Conservation (phyloP, 2,797 vertebrate species). For the Helostoma temminkii region DNA sequence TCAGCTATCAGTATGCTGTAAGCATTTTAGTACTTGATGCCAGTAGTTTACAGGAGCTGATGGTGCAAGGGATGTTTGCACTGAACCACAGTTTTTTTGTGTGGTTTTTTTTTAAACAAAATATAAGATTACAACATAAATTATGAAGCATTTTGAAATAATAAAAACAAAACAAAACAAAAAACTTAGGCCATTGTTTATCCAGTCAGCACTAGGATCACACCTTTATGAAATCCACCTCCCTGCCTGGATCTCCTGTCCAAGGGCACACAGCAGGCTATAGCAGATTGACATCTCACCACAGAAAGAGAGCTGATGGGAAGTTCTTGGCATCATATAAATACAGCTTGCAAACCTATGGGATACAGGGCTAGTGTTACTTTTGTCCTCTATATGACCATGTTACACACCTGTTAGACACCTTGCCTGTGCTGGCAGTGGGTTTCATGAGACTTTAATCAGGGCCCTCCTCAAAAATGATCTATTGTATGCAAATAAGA, state of each 20-base stretch:
- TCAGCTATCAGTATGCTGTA: slow-evolving; percentile 5
- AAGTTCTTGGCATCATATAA: slow-evolving; percentile 40
- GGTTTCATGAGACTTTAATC: slow-evolving; percentile 8
- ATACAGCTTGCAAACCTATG: slow-evolving; percentile 33
- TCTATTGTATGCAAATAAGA: slow-evolving; percentile 35
- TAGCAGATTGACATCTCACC: slow-evolving; percentile 36
- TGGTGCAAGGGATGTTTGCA: neutral
- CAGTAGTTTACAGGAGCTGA: neutral
- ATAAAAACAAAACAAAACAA: neutral
- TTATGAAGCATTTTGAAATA: neutral
- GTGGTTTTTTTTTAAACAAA: no score
- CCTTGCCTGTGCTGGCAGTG: slow-evolving; percentile 5
- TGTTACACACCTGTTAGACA: slow-evolving; percentile 29
- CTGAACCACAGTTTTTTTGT: neutral
- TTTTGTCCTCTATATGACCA: slow-evolving; percentile 39
- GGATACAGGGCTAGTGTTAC: slow-evolving; percentile 32
- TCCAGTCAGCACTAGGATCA: neutral
- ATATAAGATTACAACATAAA: neutral
- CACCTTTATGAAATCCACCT: slow-evolving; percentile 21
- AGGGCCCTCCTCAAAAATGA: slow-evolving; percentile 20
- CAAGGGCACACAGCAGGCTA: slow-evolving; percentile 51
- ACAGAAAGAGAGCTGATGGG: slow-evolving; percentile 31
- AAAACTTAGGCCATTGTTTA: neutral
- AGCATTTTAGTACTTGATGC: slow-evolving; percentile 14
- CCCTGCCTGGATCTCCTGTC: slow-evolving; percentile 6